Conservation (phyloP, 2,888 invertebrate genomes). For the Netelia fuscicornis region DNA sequence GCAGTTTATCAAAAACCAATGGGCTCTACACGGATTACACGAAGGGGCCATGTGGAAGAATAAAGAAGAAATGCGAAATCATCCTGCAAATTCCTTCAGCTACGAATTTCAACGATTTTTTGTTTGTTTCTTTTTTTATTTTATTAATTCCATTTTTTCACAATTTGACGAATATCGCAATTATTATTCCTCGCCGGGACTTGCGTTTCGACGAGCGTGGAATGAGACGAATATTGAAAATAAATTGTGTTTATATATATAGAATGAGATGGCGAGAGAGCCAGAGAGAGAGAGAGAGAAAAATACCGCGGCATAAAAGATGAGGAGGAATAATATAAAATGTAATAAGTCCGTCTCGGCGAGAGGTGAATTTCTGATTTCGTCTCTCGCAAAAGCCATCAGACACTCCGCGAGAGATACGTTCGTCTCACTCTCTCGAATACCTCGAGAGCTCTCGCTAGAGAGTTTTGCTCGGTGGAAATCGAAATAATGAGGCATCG, state of each 20-base stretch:
- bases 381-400: slow-evolving; percentile 57
- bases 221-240: slow-evolving; percentile 43
- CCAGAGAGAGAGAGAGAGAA: neutral
- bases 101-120: slow-evolving; percentile 1
- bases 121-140: neutral
- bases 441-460: slow-evolving; percentile 73
- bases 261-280: neutral
- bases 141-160: slow-evolving; percentile 33
- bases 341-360: slow-evolving; percentile 62
- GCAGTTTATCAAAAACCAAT: slow-evolving; percentile 79
- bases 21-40: slow-evolving; percentile 24
- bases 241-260: slow-evolving; percentile 24
- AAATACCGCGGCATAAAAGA: slow-evolving; percentile 26
- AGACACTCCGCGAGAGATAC: slow-evolving; percentile 28
- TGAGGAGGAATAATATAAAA: slow-evolving; percentile 65
- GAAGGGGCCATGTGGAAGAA: neutral
- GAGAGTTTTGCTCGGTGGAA: slow-evolving; percentile 75
- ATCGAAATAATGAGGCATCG: slow-evolving; percentile 81
- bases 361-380: slow-evolving; percentile 68
- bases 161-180: slow-evolving; percentile 61
- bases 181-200: slow-evolving; percentile 36
- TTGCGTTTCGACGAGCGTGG: slow-evolving; percentile 54
- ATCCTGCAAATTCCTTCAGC: slow-evolving; percentile 1
- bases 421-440: slow-evolving; percentile 59
- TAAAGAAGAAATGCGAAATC: slow-evolving; percentile 22